Base-by-base conservation (phyloP, 1,140 invertebrate genomes). In the Drosophila asahinai region DNA sequence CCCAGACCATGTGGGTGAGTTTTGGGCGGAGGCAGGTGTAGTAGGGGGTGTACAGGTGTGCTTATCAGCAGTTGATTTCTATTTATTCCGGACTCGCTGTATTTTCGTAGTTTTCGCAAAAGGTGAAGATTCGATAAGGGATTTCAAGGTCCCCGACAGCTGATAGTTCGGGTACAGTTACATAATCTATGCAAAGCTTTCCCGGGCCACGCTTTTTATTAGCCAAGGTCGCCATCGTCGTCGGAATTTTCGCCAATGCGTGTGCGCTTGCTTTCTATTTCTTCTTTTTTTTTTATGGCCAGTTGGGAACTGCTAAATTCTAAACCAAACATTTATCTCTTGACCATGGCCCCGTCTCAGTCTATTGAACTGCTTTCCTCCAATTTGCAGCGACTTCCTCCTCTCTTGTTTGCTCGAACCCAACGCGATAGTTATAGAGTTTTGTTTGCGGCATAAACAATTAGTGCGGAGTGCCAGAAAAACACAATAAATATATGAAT, bases 71-170 rank as follows among this genome's bases (percentile, higher is more conserved):
- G 22, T 60, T 60, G 54, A 73, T 73, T 73, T 72, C 52, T 73
- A 73, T 73, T 73, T 73, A 70, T 72, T 72, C 51, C 58, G 66
- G 77, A 67, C 76, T 80, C 60, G 11, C 47, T 38, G 58, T 48
- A 57, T 68, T 89, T 89, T 81, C 57, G 78, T 90, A 90, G 86
- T 90, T 90, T 90, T 90, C 65, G 84, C 86, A 86, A 90, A 86
- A 90, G 86, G 86, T 90, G 70, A 90, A 90, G 89, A 90, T 90
- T 90, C 86, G 86, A 90, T 90, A 90, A 90, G 79, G 72, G 60
- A 72, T 82, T 90, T 90, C 86, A 90, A 86, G 86, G 86, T 90
- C 62, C 71, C 17, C 57, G n/a, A 62, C 58, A 63, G 40, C 76
- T 64, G 65, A 77, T 71, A 68, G 77, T 79, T 79, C 80, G 45